phyloP scores from a whole-genome alignment of 1,140 invertebrate genomes.

The Neodiprion fabricii region DNA sequence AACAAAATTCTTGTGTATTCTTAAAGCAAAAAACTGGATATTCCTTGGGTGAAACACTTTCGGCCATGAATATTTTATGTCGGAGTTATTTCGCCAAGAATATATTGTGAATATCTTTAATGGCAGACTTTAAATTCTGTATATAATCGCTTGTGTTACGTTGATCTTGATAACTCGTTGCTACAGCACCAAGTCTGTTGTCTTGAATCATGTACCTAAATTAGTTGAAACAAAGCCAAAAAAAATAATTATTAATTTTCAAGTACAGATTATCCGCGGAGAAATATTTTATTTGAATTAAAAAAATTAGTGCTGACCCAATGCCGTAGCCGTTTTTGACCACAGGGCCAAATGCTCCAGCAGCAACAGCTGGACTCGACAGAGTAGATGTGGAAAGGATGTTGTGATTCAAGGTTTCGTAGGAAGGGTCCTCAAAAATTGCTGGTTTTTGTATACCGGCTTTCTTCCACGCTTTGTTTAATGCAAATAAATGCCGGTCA shows the following conservation, averaged over 20 bases:
- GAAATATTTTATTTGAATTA: background rate
- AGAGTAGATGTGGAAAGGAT: conserved; percentile 96
- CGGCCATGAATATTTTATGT: too few species aligned
- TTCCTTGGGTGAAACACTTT: too few species aligned
- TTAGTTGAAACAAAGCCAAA: conserved; percentile 18
- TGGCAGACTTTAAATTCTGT: conserved; percentile 71
- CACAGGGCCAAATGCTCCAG: conserved; percentile 95
- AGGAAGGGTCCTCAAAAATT: conserved; percentile 83
- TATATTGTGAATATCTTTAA: conserved; percentile 68
- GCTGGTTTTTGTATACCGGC: conserved; percentile 65
- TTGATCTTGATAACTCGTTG: conserved; percentile 78
- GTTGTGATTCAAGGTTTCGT: conserved; percentile 84
- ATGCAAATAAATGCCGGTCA: conserved; percentile 92
- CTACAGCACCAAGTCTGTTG: conserved; percentile 76
- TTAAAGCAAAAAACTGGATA: too few species aligned
- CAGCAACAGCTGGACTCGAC: conserved; percentile 82
- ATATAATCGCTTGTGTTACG: conserved; percentile 75
- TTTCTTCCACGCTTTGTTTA: conserved; percentile 76
- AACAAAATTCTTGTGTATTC: background rate
- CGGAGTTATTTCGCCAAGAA: conserved; percentile 42
- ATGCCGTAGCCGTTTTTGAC: conserved; percentile 90
- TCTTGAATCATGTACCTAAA: conserved; percentile 77
- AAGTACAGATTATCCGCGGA: conserved; percentile 11
- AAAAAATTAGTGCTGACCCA: conserved; percentile 65
- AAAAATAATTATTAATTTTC: conserved; percentile 10